Evolutionary conservation across 2,888 invertebrate species (phyloP).

Genomic region (Drosophila helvetica): DNA sequence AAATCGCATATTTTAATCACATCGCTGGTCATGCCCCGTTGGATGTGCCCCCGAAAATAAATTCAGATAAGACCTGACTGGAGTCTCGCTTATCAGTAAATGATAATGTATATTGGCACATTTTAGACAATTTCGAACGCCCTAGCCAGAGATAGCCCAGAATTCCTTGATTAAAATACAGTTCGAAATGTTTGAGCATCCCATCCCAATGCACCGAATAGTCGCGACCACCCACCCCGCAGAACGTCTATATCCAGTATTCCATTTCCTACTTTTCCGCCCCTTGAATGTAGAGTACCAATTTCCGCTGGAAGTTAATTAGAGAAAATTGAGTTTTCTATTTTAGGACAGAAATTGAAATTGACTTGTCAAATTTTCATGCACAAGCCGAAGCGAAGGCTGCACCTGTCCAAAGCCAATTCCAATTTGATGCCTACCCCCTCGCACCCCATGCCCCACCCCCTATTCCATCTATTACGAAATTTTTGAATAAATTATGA

Average conservation of each 20-base stretch:
- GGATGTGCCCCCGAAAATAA: slow-evolving; percentile 5
- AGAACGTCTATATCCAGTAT: slow-evolving; percentile 1
- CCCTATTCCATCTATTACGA: not conserved
- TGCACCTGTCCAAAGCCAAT: not conserved
- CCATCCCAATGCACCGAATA: not conserved
- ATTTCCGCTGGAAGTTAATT: slow-evolving; percentile 29
- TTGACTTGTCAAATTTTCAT: slow-evolving; percentile 52
- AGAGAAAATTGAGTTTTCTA: slow-evolving; percentile 25
- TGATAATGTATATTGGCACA: slow-evolving; percentile 4
- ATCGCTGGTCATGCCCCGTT: not conserved
- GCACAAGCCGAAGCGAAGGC: slow-evolving; percentile 3
- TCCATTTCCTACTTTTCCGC: not conserved
- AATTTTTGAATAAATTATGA: slow-evolving; percentile 64
- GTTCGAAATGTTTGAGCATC: not conserved
- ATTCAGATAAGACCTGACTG: slow-evolving; percentile 14
- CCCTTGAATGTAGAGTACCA: slow-evolving; percentile 7
- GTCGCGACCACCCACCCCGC: not conserved
- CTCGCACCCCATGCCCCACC: not conserved
- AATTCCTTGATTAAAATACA: not conserved
- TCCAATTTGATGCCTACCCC: not conserved
- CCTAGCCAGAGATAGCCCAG: not conserved
- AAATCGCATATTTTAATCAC: slow-evolving; percentile 4
- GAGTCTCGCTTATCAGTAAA: slow-evolving; percentile 15
- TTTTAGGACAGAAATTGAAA: slow-evolving; percentile 45
- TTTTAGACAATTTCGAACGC: slow-evolving; percentile 5